Base-by-base conservation (phyloP, 1,140 invertebrate species). In the Ceratosolen fusciceps region DNA sequence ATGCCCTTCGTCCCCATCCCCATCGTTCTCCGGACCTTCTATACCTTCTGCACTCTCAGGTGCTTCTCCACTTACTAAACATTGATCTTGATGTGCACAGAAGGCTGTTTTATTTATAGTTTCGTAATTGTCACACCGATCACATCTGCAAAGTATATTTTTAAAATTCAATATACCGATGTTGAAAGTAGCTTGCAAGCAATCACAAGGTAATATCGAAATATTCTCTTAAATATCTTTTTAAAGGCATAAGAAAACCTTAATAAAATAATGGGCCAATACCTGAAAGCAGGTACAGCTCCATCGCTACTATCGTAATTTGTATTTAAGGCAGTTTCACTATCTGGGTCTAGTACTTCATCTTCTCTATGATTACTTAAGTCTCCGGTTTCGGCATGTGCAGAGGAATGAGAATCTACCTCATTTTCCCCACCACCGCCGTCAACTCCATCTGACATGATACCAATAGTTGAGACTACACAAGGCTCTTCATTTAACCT, bases 91-190 rank as follows among this genome's bases (percentile, higher is more conserved):
- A 84, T 94, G 93, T 54, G 92, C 90, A 79, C 91, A 90, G 74
- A 94, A 88, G 56, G 92, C 91, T 54, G 91, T 87, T 83, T 92
- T 91, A 80, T 92, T 93, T 83, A 91, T 90, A 26, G 93, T 92
- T 89, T 94, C 93, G 84, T 94, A 94, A 83, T 91, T 92, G 82
- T 94, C 93, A 88, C 93, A 94, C 74, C 92, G 90, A 83, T 93
- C 93, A 85, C 93, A 94, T 80, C 90, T 91, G 47, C 0, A 58
- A 43, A 39, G 34, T 19, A 73, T 71, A 19, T 71, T 39, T 60
- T 39, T 60, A 60, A 3, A 26, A 2, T 60, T 26, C 24, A 7
- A 7, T 60, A 60, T 10, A 60, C n/a, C 14, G 21, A 60, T 29
- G 21, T 52, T 52, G 21, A 52, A 19, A 19, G 2, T 21, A 19